These are phyloP conservation scores for Botia kubotai DNA, from an alignment of 2,797 vertebrate species.

Conservation along the genomic window DNA sequence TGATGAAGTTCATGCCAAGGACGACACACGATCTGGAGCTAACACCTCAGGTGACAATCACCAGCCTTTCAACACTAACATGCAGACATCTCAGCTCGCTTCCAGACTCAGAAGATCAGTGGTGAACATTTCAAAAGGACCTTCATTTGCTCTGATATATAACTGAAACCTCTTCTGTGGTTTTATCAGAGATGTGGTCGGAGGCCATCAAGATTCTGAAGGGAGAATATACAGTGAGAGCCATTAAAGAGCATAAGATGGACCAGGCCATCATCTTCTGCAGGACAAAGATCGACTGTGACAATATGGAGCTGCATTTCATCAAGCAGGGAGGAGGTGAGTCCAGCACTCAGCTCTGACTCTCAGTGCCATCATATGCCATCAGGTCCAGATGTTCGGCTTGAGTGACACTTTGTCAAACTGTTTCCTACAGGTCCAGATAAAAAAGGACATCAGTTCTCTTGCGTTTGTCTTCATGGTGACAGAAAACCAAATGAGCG, in stretches of 20 bases:
- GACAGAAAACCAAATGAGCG: slow-evolving; percentile 96
- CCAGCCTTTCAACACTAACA: neutral
- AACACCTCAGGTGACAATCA: slow-evolving; percentile 83
- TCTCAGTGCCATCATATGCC: neutral
- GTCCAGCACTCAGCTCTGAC: neutral
- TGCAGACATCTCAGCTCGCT: neutral
- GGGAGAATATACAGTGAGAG: slow-evolving; percentile 91
- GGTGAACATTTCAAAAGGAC: neutral
- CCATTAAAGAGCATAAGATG: slow-evolving; percentile 99
- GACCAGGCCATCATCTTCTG: slow-evolving; percentile 99
- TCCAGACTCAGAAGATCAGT: neutral
- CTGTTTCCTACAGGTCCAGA: slow-evolving; percentile 84
- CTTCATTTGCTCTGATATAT: neutral
- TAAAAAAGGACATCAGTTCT: slow-evolving; percentile 91
- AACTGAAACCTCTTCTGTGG: slow-evolving; percentile 5
- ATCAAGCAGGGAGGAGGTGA: slow-evolving; percentile 95
- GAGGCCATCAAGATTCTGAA: slow-evolving; percentile 97
- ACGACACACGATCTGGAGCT: slow-evolving; percentile 89
- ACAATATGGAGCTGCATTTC: slow-evolving; percentile 97
- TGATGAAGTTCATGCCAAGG: slow-evolving; percentile 95
- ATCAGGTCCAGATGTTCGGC: neutral
- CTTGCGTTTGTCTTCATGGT: slow-evolving; percentile 96
- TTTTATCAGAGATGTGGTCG: slow-evolving; percentile 92
- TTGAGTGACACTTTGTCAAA: neutral
- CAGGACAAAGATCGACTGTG: slow-evolving; percentile 97